Evolutionary conservation across 2,888 invertebrate genomes (phyloP).

Genomic region (Pristionchus exspectatus): DNA sequence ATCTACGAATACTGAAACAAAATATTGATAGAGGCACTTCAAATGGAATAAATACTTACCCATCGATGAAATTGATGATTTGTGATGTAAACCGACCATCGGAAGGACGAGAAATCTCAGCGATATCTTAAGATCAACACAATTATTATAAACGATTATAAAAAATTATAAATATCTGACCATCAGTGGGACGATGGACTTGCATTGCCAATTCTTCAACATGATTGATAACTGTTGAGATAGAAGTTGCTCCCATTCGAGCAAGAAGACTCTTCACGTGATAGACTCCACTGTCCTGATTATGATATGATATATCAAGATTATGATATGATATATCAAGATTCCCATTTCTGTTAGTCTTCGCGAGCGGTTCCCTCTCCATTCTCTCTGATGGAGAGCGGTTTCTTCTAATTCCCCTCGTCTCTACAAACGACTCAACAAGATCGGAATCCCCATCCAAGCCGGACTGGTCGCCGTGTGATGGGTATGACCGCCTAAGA

Average conservation of each 20-base stretch:
- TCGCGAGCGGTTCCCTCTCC: too few relatives aligned
- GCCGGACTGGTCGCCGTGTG: too few relatives aligned
- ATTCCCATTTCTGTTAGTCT: too few relatives aligned
- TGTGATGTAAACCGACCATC: not conserved
- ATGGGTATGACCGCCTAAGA: too few relatives aligned
- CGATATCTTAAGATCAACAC: not conserved
- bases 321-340: too few relatives aligned
- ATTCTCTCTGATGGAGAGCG: too few relatives aligned
- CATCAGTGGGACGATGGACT: slow-evolving; percentile 48
- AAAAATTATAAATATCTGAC: not conserved
- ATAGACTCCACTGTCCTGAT: slow-evolving; percentile 1
- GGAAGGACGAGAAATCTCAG: not conserved
- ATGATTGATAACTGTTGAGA: slow-evolving; percentile 45
- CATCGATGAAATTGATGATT: slow-evolving; percentile 1
- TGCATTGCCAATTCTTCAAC: slow-evolving; percentile 5
- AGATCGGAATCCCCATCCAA: too few relatives aligned
- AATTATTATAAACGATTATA: not conserved
- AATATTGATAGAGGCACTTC: not conserved
- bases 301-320: too few relatives aligned
- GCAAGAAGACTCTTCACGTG: slow-evolving; percentile 33
- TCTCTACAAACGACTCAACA: too few relatives aligned
- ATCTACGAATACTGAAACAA: not conserved
- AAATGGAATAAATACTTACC: not conserved
- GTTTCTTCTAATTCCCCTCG: too few relatives aligned
- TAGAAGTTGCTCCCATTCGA: slow-evolving; percentile 36